Base-by-base conservation (phyloP, 2,113 vertebrate species). In the Hystrix brachyura region DNA sequence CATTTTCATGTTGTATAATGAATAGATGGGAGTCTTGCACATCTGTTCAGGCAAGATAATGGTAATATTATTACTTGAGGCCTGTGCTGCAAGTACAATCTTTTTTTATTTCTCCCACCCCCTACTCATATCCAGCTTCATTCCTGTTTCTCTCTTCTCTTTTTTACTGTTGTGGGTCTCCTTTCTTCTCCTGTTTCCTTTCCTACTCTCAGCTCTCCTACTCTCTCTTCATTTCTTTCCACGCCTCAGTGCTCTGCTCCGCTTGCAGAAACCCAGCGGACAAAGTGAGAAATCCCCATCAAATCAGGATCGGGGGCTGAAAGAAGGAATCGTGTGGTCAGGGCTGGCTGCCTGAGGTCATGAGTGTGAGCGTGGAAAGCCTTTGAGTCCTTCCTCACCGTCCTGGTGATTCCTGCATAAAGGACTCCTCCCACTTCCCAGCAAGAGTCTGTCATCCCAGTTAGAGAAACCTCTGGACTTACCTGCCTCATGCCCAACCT, bases 21-120 rank as follows among this genome's bases (percentile, higher is more conserved):
- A 97, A 55, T 21, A 83, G 92, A 90, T 8, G 55, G 51, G 60
- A 94, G n/a, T 88, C 71, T 88, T 15, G 23, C 80, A 91, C 93
- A 83, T 94, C 87, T 97, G 94, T 60, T 95, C 81, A 14, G 90
- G 92, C 57, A 64, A 93, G 83, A 96, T 95, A 84, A 88, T 71
- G 95, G 90, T 82, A 90, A 67, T 85, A 72, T 79, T 91, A 59
- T 79, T 83, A 93, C 79, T 57, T n/a, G 65, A 92, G 79, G 64
- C 55, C 25, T 85, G 59, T 74, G 17, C 76, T 87, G 51, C 51
- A 81, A 74, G 94, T 34, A 59, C 4, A 55, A 59, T 64, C 43
- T 93, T 27, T 57, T 95, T 84, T 84, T 43, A 7, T 62, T 67
- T 72, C 57, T 69, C 65, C 60, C 11, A 29, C 23, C 43, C 23